Percentiles rank a stretch among this genome's conserved stretches.
Conservation (phyloP, 30 jellyfish, hydroid and myxozoan species). For the Aurelia coerulea region DNA sequence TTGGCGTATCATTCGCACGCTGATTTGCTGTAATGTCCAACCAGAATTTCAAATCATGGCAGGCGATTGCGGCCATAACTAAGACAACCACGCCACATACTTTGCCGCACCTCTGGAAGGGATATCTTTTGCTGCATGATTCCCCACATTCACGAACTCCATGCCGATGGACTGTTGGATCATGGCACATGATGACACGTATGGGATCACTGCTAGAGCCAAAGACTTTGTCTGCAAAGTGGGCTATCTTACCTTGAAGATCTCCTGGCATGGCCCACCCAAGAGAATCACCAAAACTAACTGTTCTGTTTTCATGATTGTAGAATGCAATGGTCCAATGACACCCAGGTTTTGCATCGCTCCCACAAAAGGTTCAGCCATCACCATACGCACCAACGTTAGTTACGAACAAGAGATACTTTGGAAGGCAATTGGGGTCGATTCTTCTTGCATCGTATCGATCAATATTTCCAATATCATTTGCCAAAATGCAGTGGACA, state of each 20-base stretch:
- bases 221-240: neutral
- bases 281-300: neutral
- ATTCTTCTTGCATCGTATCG: neutral
- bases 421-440: neutral
- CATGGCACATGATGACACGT: neutral
- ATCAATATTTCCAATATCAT: neutral
- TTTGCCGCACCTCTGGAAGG: neutral
- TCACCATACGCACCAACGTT: neutral
- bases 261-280: neutral
- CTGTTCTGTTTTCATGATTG: neutral
- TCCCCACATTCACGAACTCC: neutral
- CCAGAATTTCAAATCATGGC: neutral
- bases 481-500: neutral
- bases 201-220: neutral
- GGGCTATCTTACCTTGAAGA: neutral
- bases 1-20: neutral
- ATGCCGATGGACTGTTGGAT: neutral
- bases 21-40: neutral
- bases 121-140: neutral
- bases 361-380: slow-evolving; percentile 1
- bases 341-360: neutral
- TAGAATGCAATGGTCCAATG: neutral
- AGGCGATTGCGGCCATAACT: neutral
- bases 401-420: neutral
- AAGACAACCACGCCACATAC: neutral